These are phyloP conservation scores for Lithophane ornitopus DNA, from an alignment of 2,888 invertebrate genomes.

Conservation along the genomic window DNA sequence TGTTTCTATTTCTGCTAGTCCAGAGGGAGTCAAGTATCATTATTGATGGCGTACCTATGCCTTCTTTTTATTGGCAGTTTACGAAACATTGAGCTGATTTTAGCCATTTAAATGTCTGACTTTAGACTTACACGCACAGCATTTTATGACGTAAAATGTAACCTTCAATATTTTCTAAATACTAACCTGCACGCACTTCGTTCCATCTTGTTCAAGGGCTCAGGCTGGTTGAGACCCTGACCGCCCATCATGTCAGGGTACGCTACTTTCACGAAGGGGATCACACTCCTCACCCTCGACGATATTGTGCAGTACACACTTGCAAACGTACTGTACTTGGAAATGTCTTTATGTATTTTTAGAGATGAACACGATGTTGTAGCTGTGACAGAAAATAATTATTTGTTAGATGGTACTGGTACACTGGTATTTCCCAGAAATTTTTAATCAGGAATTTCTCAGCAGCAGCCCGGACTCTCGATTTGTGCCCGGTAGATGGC, in stretches of 20 bases:
- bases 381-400: slow-evolving; percentile 72
- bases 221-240: slow-evolving; percentile 88
- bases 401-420: neutral
- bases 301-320: slow-evolving; percentile 90
- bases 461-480: no score
- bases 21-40: neutral
- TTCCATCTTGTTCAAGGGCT: slow-evolving; percentile 91
- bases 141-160: neutral
- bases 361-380: slow-evolving; percentile 84
- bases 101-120: neutral
- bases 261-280: slow-evolving; percentile 93
- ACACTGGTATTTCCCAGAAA: neutral
- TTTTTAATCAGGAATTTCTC: no score
- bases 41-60: neutral
- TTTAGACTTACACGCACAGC: neutral
- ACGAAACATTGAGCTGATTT: neutral
- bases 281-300: slow-evolving; percentile 91
- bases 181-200: slow-evolving; percentile 85
- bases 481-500: no score
- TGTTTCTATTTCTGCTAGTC: neutral
- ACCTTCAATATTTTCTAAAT: neutral
- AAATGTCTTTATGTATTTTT: slow-evolving; percentile 87
- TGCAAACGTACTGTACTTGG: slow-evolving; percentile 80
- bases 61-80: neutral
- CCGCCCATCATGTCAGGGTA: slow-evolving; percentile 94